Base-by-base conservation (phyloP, 2,113 vertebrate genomes). In the Anhinga rufa region DNA sequence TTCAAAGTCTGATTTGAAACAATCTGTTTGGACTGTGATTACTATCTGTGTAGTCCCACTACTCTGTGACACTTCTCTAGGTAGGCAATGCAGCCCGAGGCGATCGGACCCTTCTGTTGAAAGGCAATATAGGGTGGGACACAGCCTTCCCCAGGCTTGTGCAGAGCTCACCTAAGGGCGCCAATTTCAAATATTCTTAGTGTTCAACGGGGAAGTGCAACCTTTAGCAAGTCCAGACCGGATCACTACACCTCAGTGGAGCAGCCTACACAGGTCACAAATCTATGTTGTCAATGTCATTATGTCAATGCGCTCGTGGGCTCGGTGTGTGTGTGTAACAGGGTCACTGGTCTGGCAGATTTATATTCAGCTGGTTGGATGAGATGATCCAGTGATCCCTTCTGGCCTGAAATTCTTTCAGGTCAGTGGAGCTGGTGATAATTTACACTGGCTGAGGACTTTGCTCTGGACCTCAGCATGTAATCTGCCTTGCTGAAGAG, bases 1-100 rank as follows among this genome's bases (percentile, higher is more conserved):
- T 81, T 51, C 40, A 36, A 18, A 58, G 64, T 28, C 46, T 76
- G 12, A 12, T 81, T 76, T 82, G 48, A 54, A 49, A 61, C 40
- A 44, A 44, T 32, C n/a, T 46, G 32, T 28, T 60, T 21, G 46
- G 22, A 15, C 46, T 31, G 8, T 25, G 28, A 11, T 77, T 65
- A 44, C 75, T 26, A 2, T 26, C 49, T n/a, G n/a, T 25, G 26
- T 31, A 66, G 44, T 65, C 31, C 62, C 51, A 14, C 54, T 42
- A 16, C 46, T 42, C 46, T 32, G 48, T 40, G 36, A 55, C 32
- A 28, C 12, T 61, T 21, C 51, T 32, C 57, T 22, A 36, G 38
- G 44, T 9, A 28, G 34, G 10, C 36, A 51, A 13, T 1, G 10
- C 0, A 3, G 19, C 71, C 46, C 0, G 2, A 13, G 65, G 46